Evolutionary conservation across 2,888 invertebrate species (phyloP).

Genomic region (Sminthurinus aureus): DNA sequence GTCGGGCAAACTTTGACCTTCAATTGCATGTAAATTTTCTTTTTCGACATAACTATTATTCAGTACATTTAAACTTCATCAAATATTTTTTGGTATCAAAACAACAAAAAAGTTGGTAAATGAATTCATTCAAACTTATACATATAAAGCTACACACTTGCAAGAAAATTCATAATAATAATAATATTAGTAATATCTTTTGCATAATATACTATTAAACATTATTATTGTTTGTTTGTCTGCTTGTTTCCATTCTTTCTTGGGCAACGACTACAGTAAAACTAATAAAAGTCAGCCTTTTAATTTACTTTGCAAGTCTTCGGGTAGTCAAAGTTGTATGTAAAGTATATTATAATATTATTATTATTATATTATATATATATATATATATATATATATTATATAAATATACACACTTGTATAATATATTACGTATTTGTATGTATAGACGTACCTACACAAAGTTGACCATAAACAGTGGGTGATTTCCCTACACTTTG

Average conservation of each 20-base stretch:
- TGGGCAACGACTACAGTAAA: constrained; percentile 15
- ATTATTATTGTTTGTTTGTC: neutral
- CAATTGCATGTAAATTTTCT: neutral
- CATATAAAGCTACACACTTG: neutral
- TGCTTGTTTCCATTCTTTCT: neutral
- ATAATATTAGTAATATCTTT: neutral
- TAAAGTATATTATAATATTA: constrained; percentile 28
- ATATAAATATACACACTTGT: constrained; percentile 17
- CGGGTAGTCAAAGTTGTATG: constrained; percentile 36
- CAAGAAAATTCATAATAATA: no score
- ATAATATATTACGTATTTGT: constrained; percentile 7
- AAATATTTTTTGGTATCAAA: neutral
- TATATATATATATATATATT: neutral
- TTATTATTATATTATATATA: neutral
- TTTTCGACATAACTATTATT: no score
- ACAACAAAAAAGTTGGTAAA: no score
- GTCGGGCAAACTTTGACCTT: neutral
- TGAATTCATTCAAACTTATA: neutral
- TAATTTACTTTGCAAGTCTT: constrained; percentile 42
- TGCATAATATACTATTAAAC: neutral
- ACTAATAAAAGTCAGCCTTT: constrained; percentile 42
- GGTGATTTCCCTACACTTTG: neutral
- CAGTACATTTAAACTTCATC: neutral
- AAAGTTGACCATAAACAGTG: neutral
- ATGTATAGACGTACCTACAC: constrained; percentile 4